phyloP scores from a whole-genome alignment of 2,113 vertebrate species.

The Colinus virginianus region DNA sequence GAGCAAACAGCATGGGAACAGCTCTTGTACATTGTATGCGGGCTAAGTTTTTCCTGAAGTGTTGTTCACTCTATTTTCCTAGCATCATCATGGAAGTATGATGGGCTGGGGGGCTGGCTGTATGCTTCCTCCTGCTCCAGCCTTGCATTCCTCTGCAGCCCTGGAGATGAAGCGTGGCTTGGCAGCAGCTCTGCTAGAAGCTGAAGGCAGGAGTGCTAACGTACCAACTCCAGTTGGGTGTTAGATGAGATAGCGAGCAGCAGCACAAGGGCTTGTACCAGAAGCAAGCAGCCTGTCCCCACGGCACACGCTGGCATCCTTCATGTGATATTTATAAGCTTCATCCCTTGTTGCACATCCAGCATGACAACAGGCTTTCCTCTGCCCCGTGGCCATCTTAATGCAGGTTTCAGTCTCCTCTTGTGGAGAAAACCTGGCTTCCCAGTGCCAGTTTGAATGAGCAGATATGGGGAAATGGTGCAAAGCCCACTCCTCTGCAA shows the following conservation, averaged over 20 bases:
- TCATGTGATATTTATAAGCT: background rate
- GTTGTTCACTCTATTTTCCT: constrained; percentile 39
- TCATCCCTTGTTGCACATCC: background rate
- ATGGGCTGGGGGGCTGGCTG: background rate
- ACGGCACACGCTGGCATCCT: background rate
- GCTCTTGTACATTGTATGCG: background rate
- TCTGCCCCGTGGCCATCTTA: background rate
- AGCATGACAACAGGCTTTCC: fast-evolving
- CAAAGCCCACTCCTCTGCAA: background rate
- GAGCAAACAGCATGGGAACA: constrained; percentile 49
- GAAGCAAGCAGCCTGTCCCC: background rate
- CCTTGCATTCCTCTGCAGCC: background rate
- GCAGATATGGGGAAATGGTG: background rate
- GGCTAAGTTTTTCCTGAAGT: constrained; percentile 14
- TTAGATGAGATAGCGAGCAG: background rate
- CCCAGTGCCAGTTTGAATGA: background rate
- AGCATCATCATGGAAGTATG: constrained; percentile 5
- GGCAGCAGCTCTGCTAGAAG: background rate
- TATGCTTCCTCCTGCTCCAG: fast-evolving
- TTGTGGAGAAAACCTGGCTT: fast-evolving
- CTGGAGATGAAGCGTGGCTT: background rate
- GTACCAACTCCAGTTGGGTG: background rate
- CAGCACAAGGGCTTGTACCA: background rate
- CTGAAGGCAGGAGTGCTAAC: background rate
- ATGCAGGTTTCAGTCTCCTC: background rate